Evolutionary conservation across 1,140 invertebrate species (phyloP).

Genomic region (Chelonus insularis): DNA sequence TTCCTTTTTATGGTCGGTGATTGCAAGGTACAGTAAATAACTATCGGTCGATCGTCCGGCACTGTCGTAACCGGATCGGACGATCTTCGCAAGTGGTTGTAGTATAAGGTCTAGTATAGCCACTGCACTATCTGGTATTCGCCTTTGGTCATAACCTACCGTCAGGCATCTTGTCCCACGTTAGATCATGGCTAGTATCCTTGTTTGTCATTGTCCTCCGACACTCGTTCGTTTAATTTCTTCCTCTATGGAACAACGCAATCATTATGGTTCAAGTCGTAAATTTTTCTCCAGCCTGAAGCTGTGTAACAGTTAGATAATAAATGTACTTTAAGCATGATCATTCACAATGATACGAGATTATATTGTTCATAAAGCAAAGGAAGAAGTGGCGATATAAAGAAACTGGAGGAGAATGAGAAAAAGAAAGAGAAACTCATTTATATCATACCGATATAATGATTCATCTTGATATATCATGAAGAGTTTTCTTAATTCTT

Average conservation of each 20-base stretch:
- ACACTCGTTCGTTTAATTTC: constrained; percentile 7
- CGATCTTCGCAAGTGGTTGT: constrained; percentile 27
- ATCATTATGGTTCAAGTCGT: constrained; percentile 16
- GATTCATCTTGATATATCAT: background rate
- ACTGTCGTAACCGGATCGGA: constrained; percentile 44
- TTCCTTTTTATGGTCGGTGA: constrained; percentile 51
- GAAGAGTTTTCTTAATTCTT: background rate
- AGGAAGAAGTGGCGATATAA: too few relatives aligned
- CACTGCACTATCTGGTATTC: background rate
- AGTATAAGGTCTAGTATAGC: background rate
- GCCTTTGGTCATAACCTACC: background rate
- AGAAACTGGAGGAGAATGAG: too few relatives aligned
- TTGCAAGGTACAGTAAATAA: constrained; percentile 50
- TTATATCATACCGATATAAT: background rate
- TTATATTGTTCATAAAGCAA: too few relatives aligned
- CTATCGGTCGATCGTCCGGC: constrained; percentile 38
- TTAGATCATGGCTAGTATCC: background rate
- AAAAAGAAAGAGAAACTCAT: too few relatives aligned
- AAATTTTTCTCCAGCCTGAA: constrained; percentile 13
- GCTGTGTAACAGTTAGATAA: background rate
- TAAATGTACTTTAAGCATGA: too few relatives aligned
- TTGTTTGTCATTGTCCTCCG: background rate
- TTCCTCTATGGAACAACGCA: background rate
- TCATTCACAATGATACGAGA: too few relatives aligned
- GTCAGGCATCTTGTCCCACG: background rate